phyloP scores from a whole-genome alignment of 2,888 invertebrate genomes.

The Raillietiella orientalis region DNA sequence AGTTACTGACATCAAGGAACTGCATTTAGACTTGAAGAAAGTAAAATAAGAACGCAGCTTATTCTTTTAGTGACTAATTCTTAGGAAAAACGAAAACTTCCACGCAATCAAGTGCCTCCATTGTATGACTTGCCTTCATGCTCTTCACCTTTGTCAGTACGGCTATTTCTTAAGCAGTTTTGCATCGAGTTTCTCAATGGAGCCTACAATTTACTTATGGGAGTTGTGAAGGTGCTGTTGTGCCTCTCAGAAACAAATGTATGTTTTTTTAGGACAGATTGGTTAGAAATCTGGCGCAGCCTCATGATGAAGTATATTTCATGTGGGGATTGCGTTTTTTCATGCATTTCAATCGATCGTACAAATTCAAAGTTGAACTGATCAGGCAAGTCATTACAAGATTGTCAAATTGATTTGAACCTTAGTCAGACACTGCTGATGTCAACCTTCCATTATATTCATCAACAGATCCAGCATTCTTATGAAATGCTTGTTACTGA shows the following conservation, averaged over 20 bases:
- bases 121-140: no score
- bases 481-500: conserved; percentile 51
- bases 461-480: conserved; percentile 59
- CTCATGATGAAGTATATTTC: conserved; percentile 72
- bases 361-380: conserved; percentile 52
- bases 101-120: no score
- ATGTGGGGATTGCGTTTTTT: conserved; percentile 80
- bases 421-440: conserved; percentile 73
- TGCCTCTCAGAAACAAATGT: no score
- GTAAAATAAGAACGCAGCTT: no score
- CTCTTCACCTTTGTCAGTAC: no score
- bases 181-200: conserved; percentile 70
- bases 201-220: conserved; percentile 74
- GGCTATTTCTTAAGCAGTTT: conserved; percentile 70
- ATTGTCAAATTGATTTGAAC: no score
- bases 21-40: conserved; percentile 45
- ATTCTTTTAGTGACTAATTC: no score
- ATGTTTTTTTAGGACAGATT: conserved; percentile 14
- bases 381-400: conserved; percentile 57
- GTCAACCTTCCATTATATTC: conserved; percentile 70
- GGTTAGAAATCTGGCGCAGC: conserved; percentile 22
- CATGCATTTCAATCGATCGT: conserved; percentile 79
- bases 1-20: conserved; percentile 32
- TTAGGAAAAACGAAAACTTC: no score
- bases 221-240: conserved; percentile 37